Evolutionary conservation across 2,797 vertebrate genomes (phyloP), one percentile per base, ranked within the genome.

Genomic region (Galagoides demidoff): DNA sequence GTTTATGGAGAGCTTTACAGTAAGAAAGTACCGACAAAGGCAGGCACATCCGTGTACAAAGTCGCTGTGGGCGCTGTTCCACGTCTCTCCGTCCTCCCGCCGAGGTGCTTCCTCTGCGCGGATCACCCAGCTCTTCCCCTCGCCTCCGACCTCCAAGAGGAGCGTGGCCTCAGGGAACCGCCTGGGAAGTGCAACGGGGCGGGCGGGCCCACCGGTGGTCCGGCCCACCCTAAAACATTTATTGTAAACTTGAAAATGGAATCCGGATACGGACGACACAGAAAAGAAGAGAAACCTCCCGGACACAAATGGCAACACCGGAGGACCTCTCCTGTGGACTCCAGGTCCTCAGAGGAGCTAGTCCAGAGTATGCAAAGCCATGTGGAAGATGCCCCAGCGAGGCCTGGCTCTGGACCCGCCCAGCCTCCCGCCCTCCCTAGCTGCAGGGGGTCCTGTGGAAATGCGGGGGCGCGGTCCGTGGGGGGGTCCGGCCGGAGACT

Each of bases 31-130:
- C 97, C 97, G 93, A 98, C 98, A 98, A 98, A 98, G 98, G 98
- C 98, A 99, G 98, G 98, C 98, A 99, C 98, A 81, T 98, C 96
- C 98, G 98, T 98, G 98, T 98, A 98, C 98, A 98, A 98, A 98
- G 98, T 79, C 93, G 93, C 98, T 95, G 97, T 86, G 96, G 95
- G 97, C 64, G 95, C 94, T 93, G 81, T 97, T 93, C 55, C 78
- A 22, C 70, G 92, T 90, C 96, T 97, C 96, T 97, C 97, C 92
- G 96, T 97, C 96, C 96, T 96, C 97, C 96, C 96, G 77, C 97
- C 97, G 85, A 57, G 97, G 97, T 96, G 95, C 96, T 96, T 97
- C 97, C 97, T 96, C 94, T 94, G 96, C 12, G 19, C 0, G 27
- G 52, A 59, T 70, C 66, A 34, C 78, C 79, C 59, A 82, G 96